Percentiles rank a stretch among this genome's conserved stretches.
phyloP scores from a whole-genome alignment of 2,888 invertebrate genomes.

The Acanthosepion pharaonis region DNA sequence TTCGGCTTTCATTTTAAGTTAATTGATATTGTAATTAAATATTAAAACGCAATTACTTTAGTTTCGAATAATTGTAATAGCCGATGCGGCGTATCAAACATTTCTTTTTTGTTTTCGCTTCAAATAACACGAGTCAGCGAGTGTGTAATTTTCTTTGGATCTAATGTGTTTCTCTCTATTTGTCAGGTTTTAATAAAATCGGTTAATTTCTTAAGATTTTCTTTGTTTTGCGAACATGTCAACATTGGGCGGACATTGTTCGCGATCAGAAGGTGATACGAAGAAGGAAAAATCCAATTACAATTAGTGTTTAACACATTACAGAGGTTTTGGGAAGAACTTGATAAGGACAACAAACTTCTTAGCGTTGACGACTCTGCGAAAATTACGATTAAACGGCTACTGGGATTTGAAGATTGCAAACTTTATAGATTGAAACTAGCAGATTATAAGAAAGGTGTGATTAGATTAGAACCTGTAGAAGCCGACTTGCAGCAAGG shows the following conservation, averaged over 20 bases:
- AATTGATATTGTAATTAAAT: neutral
- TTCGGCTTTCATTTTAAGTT: neutral
- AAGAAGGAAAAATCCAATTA: neutral
- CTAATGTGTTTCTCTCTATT: neutral
- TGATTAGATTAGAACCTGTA: slow-evolving; percentile 7
- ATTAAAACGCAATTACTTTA: neutral
- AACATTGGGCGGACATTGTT: neutral
- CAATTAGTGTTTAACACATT: slow-evolving; percentile 23
- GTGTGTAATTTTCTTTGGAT: neutral
- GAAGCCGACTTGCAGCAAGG: neutral
- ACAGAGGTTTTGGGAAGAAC: neutral
- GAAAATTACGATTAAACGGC: neutral
- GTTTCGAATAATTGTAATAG: neutral
- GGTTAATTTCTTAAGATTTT: neutral
- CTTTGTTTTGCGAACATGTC: neutral
- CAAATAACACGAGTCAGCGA: neutral
- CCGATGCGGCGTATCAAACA: neutral
- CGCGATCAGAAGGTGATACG: neutral
- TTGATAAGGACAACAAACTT: neutral
- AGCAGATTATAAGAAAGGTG: slow-evolving; percentile 2
- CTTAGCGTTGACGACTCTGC: neutral
- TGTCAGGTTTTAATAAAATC: neutral
- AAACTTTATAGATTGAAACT: neutral
- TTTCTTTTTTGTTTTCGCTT: neutral
- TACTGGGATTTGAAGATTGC: slow-evolving; percentile 22